Evolutionary conservation across 37 sponge, comb jelly and placozoan species (phyloP), one percentile per base, ranked within the genome.

Genomic region (Ianthella basta): DNA sequence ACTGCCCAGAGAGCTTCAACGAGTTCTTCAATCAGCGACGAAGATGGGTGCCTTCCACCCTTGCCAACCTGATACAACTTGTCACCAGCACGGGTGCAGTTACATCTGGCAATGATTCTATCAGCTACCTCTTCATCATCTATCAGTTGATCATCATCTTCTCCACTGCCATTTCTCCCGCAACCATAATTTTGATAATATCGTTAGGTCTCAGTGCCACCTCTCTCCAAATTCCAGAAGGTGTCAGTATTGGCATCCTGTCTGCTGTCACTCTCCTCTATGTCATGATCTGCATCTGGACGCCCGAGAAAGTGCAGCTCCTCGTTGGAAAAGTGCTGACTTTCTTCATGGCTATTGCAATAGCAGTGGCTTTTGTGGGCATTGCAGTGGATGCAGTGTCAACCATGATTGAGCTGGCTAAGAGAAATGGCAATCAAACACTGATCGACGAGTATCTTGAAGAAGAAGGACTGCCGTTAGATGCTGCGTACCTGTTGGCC

Each of bases 1-100:
- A 86, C 80, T 93, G 94, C 80, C 97, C 97, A 2, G 86, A 83
- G 20, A 60, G 18, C 15, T 93, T 96, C 68, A 92, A 89, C 15
- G 94, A 96, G 64, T 96, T 96, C 75, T 96, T 68, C 84, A 93
- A 91, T 74, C 97, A 96, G 88, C 81, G 94, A 30, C 78, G 97
- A 15, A 69, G 97, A 20, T 96, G 97, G 97, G 84, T 93, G 27
- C 94, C 97, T 0, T 93, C 94, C 40, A 96, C 97, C 2, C n/a
- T 96, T 16, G 97, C 97, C 37, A 96, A 96, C 72, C 78, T 93
- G 55, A 40, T 68, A 23, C 79, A 81, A 54, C 64, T 93, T 41
- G 50, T 92, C 1, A 65, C 86, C 0, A 59, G 85, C 0, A 72
- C 84, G 2, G 32, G 39, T 0, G 78, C 34, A 24, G 85, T 96